Percentiles rank a stretch among this genome's conserved stretches.
Evolutionary conservation across 2,113 vertebrate genomes (phyloP).

Genomic region (Lanius collurio): DNA sequence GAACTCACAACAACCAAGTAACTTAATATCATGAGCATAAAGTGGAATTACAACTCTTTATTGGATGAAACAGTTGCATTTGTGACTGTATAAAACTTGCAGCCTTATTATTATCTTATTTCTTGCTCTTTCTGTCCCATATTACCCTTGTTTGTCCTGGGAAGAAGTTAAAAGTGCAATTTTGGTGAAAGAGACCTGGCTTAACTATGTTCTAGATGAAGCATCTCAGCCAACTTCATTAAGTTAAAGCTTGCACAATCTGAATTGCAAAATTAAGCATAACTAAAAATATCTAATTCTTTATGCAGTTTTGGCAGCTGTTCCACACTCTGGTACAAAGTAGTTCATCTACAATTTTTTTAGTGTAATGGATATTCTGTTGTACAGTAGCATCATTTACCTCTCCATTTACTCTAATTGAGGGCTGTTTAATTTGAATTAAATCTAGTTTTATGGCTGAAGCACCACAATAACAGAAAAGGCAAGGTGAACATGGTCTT

Average conservation of each 20-base stretch:
- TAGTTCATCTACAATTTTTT: conserved; percentile 4
- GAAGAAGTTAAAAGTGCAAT: neutral
- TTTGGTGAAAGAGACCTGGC: neutral
- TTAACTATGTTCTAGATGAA: neutral
- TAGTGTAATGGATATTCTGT: conserved; percentile 44
- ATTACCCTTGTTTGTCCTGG: neutral
- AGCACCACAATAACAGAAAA: neutral
- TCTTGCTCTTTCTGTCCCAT: neutral
- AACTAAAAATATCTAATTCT: conserved; percentile 6
- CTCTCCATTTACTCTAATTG: conserved; percentile 62
- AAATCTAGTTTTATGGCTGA: conserved; percentile 41
- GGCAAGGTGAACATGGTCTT: neutral
- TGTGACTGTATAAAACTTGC: neutral
- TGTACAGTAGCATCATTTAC: conserved; percentile 36
- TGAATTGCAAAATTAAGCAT: conserved; percentile 31
- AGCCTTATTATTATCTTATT: neutral
- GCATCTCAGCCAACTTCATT: conserved; percentile 2
- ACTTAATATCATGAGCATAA: neutral
- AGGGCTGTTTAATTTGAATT: conserved; percentile 50
- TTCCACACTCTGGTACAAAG: neutral
- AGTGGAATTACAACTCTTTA: neutral
- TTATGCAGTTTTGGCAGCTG: conserved; percentile 47
- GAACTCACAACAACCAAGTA: neutral
- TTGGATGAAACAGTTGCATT: neutral
- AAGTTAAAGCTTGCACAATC: neutral